Percentiles rank a stretch among this genome's conserved stretches.
These are phyloP conservation scores for Pseudococcus longispinus DNA, from an alignment of 2,888 invertebrate genomes.

Conservation along the genomic window DNA sequence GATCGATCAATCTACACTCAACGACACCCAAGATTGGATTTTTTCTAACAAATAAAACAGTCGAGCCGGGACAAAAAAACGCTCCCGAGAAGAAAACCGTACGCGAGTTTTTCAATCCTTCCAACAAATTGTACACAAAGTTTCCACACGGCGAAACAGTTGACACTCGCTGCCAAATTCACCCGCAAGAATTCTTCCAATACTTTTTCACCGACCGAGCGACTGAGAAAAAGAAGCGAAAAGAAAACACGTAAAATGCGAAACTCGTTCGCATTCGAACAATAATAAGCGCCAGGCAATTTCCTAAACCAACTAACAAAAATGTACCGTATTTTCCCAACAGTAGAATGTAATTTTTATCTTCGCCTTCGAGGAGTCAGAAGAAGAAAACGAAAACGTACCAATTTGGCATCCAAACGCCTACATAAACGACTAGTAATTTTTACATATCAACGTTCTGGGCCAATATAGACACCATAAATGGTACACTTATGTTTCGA, in stretches of 20 bases:
- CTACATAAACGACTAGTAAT: neutral
- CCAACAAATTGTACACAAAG: neutral
- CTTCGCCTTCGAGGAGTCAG: neutral
- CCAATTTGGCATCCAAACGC: neutral
- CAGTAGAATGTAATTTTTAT: neutral
- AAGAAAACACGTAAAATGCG: neutral
- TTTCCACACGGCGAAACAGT: neutral
- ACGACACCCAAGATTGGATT: neutral
- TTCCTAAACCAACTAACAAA: neutral
- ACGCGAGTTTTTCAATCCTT: neutral
- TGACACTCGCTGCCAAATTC: neutral
- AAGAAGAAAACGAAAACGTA: neutral
- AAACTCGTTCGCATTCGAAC: neutral
- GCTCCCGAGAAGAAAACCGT: neutral
- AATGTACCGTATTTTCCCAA: neutral
- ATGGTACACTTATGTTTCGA: neutral
- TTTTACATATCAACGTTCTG: neutral
- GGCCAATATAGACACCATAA: neutral
- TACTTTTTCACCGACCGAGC: neutral
- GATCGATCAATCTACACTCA: neutral
- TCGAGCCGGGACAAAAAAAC: neutral
- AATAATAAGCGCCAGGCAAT: neutral
- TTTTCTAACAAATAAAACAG: neutral
- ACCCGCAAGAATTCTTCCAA: neutral
- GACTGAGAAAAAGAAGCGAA: neutral